phyloP scores from a whole-genome alignment of 2,113 vertebrate species.

The Sterna hirundo region DNA sequence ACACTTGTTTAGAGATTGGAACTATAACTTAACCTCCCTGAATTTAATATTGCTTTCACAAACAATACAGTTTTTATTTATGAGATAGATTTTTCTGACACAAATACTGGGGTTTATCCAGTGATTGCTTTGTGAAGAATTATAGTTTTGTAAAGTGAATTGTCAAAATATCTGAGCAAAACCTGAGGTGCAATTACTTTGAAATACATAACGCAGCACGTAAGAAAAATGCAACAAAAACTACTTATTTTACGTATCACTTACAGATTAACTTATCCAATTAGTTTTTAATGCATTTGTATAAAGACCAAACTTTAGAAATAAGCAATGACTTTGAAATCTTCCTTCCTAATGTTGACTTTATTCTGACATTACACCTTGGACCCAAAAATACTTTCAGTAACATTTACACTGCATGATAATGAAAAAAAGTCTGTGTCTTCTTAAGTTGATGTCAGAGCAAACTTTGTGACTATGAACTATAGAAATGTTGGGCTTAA shows the following conservation, averaged over 20 bases:
- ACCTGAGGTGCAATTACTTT: neutral
- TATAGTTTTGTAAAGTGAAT: neutral
- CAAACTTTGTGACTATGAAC: neutral
- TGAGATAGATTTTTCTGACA: neutral
- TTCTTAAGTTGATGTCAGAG: neutral
- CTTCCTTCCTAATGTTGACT: neutral
- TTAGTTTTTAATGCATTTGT: neutral
- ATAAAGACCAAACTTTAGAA: neutral
- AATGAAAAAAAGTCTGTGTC: neutral
- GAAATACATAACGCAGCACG: neutral
- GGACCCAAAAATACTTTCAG: neutral
- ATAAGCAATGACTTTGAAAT: neutral
- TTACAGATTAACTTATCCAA: neutral
- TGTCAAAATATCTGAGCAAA: neutral
- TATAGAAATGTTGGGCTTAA: neutral
- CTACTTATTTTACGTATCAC: neutral
- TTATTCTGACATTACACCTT: neutral
- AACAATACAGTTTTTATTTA: neutral
- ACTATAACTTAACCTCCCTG: neutral
- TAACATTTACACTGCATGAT: neutral
- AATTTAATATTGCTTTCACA: neutral
- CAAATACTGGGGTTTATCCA: neutral
- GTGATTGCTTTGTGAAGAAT: neutral
- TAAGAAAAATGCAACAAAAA: neutral
- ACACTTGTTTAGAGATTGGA: neutral